Evolutionary conservation across 2,888 invertebrate species (phyloP).

Genomic region (Zygaena filipendulae): DNA sequence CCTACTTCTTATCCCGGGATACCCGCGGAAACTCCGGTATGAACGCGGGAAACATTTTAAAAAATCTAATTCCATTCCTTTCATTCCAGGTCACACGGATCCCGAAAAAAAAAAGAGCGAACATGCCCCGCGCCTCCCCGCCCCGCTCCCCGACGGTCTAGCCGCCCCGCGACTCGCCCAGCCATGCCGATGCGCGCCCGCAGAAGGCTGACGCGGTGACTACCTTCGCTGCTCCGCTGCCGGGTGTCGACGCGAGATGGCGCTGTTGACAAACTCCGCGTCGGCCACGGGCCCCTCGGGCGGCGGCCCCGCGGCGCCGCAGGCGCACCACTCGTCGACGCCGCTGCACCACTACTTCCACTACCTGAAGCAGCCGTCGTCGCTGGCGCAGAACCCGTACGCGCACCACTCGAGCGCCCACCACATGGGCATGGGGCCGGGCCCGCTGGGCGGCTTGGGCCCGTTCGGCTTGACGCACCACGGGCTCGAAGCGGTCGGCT

Average conservation of each 20-base stretch:
- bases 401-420: slow-evolving; percentile 57
- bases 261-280: slow-evolving; percentile 54
- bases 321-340: slow-evolving; percentile 62
- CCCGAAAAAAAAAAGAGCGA: slow-evolving; percentile 13
- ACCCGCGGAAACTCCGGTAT: no score
- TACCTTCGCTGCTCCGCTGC: slow-evolving; percentile 28
- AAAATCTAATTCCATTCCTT: no score
- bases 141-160: no score
- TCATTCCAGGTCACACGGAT: slow-evolving; percentile 6
- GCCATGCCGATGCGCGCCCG: slow-evolving; percentile 36
- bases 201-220: slow-evolving; percentile 49
- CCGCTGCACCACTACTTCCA: slow-evolving; percentile 67
- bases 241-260: no score
- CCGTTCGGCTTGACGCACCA: slow-evolving; percentile 60
- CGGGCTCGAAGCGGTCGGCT: slow-evolving; percentile 60
- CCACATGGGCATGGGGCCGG: slow-evolving; percentile 68
- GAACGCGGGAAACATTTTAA: no score
- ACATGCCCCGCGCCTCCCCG: no score
- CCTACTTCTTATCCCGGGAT: no score
- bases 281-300: slow-evolving; percentile 45
- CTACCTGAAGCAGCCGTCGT: slow-evolving; percentile 67
- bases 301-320: slow-evolving; percentile 44
- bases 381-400: slow-evolving; percentile 57
- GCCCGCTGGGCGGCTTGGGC: slow-evolving; percentile 54
- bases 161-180: no score